These are phyloP conservation scores for Graphium colonna DNA, from an alignment of 2,888 invertebrate species.

Conservation along the genomic window DNA sequence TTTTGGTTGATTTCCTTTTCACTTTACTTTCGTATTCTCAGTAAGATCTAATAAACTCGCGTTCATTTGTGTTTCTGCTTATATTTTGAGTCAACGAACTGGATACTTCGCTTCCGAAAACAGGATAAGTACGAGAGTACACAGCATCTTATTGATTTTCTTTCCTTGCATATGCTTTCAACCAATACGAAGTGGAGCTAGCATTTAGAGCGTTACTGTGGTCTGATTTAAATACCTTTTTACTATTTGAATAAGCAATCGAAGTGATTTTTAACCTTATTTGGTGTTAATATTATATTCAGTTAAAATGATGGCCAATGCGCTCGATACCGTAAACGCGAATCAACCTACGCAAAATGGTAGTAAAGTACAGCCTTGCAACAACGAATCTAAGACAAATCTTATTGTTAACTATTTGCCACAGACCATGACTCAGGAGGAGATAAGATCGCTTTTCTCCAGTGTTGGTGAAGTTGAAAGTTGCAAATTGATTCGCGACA, in stretches of 20 bases:
- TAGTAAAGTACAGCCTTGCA: conserved; percentile 83
- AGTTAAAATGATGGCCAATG: conserved; percentile 77
- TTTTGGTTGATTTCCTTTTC: conserved; percentile 80
- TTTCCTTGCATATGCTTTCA: conserved; percentile 78
- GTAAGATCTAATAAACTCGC: conserved; percentile 74
- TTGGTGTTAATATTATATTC: conserved; percentile 54
- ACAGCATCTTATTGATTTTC: conserved; percentile 81
- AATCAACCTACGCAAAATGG: conserved; percentile 88
- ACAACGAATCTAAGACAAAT: conserved; percentile 97
- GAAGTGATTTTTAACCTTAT: conserved; percentile 54
- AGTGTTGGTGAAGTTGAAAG: conserved; percentile 98
- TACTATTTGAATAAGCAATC: conserved; percentile 43
- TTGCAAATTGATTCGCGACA: conserved; percentile 98
- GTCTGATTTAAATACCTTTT: conserved; percentile 52
- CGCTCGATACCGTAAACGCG: conserved; percentile 74
- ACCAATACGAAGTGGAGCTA: conserved; percentile 77
- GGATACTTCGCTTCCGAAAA: conserved; percentile 58
- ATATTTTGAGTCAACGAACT: conserved; percentile 69
- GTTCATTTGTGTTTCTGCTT: conserved; percentile 71
- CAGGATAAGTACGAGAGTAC: conserved; percentile 73
- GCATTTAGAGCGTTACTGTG: conserved; percentile 55
- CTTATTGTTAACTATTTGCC: conserved; percentile 99
- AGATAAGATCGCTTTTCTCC: conserved; percentile 95
- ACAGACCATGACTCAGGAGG: conserved; percentile 99
- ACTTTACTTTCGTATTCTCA: conserved; percentile 76